Percentiles rank a stretch among this genome's conserved stretches.
phyloP scores from a whole-genome alignment of 2,113 vertebrate genomes.

The Parotia lawesii region DNA sequence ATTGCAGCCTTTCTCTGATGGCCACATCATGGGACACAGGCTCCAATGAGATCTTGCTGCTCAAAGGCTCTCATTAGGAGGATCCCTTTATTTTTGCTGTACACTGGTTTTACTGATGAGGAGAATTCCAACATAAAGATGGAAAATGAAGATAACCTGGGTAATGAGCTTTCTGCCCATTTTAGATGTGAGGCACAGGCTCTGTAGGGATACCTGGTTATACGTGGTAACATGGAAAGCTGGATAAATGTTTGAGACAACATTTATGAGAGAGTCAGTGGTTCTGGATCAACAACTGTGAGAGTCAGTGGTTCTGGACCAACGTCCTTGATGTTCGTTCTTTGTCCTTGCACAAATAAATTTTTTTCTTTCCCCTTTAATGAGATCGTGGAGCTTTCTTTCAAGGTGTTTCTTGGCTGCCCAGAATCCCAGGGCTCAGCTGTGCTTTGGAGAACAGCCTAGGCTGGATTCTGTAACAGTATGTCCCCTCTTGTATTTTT shows the following conservation, averaged over 20 bases:
- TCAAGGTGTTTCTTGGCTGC: not conserved
- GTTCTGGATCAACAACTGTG: too few relatives aligned
- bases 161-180: not conserved
- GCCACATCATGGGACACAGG: accelerated
- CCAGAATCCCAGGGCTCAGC: not conserved
- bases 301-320: not conserved
- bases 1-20: not conserved
- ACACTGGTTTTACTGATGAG: not conserved
- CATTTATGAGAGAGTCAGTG: too few relatives aligned
- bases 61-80: not conserved
- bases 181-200: not conserved
- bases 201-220: not conserved
- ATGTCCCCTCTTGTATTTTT: not conserved
- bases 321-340: not conserved
- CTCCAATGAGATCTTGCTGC: accelerated
- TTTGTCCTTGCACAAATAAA: not conserved
- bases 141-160: not conserved
- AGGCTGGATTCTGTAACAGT: not conserved
- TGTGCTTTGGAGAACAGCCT: not conserved
- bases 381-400: not conserved
- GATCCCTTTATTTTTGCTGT: not conserved
- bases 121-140: not conserved
- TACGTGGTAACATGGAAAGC: not conserved
- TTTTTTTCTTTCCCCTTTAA: too few relatives aligned
- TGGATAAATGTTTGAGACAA: not conserved